A percentile compares a stretch with the other conserved stretches of the same genome.
Conservation (phyloP, 2,797 vertebrate genomes). For the Chelon labrosus region DNA sequence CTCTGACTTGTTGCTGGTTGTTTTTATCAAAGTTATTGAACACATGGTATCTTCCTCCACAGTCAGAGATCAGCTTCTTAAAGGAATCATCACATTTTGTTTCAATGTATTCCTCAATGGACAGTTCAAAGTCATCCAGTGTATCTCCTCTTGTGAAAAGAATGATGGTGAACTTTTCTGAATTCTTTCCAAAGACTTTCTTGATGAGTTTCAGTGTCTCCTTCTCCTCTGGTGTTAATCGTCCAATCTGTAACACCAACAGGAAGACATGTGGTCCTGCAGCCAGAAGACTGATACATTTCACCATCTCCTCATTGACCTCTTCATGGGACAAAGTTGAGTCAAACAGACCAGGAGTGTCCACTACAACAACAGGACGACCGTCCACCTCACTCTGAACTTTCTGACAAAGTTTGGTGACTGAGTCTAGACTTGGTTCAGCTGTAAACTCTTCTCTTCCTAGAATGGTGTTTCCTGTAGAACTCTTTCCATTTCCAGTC, state of each 20-base stretch:
- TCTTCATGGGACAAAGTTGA: too few species aligned
- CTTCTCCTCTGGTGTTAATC: slow-evolving; percentile 30
- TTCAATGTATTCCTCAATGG: slow-evolving; percentile 1
- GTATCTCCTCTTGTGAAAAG: slow-evolving; percentile 34
- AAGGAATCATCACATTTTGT: background rate
- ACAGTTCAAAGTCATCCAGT: accelerated
- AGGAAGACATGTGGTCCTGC: too few species aligned
- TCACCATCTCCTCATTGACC: too few species aligned
- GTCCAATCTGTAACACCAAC: too few species aligned
- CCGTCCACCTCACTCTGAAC: background rate
- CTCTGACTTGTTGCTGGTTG: slow-evolving; percentile 4
- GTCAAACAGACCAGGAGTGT: slow-evolving; percentile 53
- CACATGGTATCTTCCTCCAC: slow-evolving; percentile 45
- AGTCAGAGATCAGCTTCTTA: slow-evolving; percentile 22
- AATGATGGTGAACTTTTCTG: slow-evolving; percentile 39
- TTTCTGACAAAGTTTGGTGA: slow-evolving; percentile 1
- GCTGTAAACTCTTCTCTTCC: background rate
- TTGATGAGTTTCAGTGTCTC: slow-evolving; percentile 32
- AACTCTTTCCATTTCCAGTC: too few species aligned
- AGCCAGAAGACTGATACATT: too few species aligned
- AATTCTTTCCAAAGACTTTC: slow-evolving; percentile 13
- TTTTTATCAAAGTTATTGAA: accelerated
- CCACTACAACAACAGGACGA: slow-evolving; percentile 25
- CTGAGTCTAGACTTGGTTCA: background rate
- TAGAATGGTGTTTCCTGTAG: background rate